phyloP scores from a whole-genome alignment of 2,113 vertebrate genomes.

The Syngnathoides biaculeatus region DNA sequence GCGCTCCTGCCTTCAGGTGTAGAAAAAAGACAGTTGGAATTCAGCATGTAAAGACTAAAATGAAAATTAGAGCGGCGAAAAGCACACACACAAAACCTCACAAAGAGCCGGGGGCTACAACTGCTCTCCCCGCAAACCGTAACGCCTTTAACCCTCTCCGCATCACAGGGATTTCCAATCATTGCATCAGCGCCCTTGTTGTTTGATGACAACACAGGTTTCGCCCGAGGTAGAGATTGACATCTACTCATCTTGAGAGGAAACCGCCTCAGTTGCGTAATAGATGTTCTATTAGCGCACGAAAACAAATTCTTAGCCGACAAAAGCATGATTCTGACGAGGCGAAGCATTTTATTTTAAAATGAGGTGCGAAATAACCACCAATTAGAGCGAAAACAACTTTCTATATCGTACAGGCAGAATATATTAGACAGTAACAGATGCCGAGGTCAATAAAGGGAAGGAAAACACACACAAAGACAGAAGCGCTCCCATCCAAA shows the following conservation, averaged over 20 bases:
- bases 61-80: constrained; percentile 22
- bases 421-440: constrained; percentile 15
- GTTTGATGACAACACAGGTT: constrained; percentile 52
- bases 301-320: constrained; percentile 13
- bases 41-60: constrained; percentile 31
- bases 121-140: constrained; percentile 45
- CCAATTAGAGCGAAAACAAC: constrained; percentile 35
- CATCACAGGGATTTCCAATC: constrained; percentile 53
- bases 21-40: constrained; percentile 16
- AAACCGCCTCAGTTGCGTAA: constrained; percentile 42
- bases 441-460: neutral
- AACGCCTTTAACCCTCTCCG: constrained; percentile 47
- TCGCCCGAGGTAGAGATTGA: constrained; percentile 38
- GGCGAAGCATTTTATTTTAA: constrained; percentile 33
- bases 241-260: neutral
- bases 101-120: constrained; percentile 37
- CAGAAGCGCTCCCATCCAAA: constrained; percentile 44
- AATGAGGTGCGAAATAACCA: constrained; percentile 24
- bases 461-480: constrained; percentile 9
- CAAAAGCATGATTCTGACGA: constrained; percentile 25
- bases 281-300: constrained; percentile 34
- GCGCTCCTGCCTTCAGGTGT: constrained; percentile 20
- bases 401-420: constrained; percentile 12
- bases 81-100: constrained; percentile 11
- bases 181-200: constrained; percentile 53